phyloP scores from a whole-genome alignment of 37 sponge, comb jelly and placozoan species.

The Bolinopsis microptera region DNA sequence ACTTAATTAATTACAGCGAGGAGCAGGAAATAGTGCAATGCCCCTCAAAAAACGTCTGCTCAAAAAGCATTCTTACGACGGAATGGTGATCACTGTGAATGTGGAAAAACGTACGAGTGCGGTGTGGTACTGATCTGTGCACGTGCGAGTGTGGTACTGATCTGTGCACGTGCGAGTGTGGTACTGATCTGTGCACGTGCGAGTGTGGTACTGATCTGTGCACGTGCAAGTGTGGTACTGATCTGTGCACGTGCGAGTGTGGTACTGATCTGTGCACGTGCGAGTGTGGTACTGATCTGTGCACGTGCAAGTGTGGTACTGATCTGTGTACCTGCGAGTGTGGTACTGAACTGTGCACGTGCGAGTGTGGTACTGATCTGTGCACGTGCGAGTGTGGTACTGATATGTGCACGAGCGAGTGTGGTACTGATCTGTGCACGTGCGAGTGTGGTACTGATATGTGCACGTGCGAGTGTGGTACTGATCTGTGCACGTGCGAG shows the following conservation, averaged over 20 bases:
- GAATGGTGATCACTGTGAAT: background rate
- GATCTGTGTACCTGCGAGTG: too few relatives aligned
- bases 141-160: background rate
- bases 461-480: too few relatives aligned
- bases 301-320: too few relatives aligned
- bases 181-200: background rate
- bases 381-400: too few relatives aligned
- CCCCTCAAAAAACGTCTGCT: background rate
- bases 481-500: too few relatives aligned
- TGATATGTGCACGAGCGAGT: too few relatives aligned
- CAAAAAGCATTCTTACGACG: background rate
- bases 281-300: background rate
- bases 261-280: background rate
- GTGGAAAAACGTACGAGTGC: background rate
- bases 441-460: too few relatives aligned
- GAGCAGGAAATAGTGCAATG: background rate
- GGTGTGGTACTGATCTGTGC: background rate
- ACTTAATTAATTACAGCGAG: background rate
- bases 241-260: background rate
- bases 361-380: too few relatives aligned
- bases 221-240: background rate
- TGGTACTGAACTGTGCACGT: too few relatives aligned
- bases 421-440: too few relatives aligned
- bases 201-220: too few relatives aligned
- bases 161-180: background rate